These are phyloP conservation scores for Oreonectes daqikongensis DNA, from an alignment of 2,797 vertebrate genomes.

Conservation along the genomic window DNA sequence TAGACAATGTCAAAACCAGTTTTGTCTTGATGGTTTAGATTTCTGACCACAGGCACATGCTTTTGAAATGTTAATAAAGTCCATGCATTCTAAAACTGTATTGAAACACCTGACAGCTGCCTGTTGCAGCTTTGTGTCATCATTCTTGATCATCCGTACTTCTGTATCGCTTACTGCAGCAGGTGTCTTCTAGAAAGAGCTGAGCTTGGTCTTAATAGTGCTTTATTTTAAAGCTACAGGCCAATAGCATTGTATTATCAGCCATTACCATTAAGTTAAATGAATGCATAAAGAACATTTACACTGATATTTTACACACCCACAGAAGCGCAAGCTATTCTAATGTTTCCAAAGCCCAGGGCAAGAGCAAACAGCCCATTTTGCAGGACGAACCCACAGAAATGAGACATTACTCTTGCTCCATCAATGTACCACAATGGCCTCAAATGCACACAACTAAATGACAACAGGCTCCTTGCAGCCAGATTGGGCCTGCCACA, in stretches of 20 bases:
- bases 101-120: conserved; percentile 15
- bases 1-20: neutral
- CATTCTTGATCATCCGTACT: conserved; percentile 18
- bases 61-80: conserved; percentile 29
- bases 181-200: conserved; percentile 7
- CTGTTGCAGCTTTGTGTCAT: conserved; percentile 24
- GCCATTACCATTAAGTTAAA: conserved; percentile 5
- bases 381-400: conserved; percentile 49
- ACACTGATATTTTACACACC: neutral
- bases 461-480: conserved; percentile 58
- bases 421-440: conserved; percentile 28
- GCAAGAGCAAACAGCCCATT: conserved; percentile 15
- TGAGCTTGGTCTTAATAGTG: neutral
- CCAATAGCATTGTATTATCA: neutral
- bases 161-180: conserved; percentile 8
- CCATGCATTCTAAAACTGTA: conserved; percentile 10
- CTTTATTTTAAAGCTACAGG: neutral
- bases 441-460: conserved; percentile 38
- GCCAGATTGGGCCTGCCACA: conserved; percentile 64
- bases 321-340: neutral
- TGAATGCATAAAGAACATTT: conserved; percentile 21
- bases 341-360: conserved; percentile 14
- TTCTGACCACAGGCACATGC: too few relatives aligned
- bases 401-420: conserved; percentile 52
- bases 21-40: neutral